Base-by-base conservation (phyloP, 2,888 invertebrate species). In the Pollenia labialis region DNA sequence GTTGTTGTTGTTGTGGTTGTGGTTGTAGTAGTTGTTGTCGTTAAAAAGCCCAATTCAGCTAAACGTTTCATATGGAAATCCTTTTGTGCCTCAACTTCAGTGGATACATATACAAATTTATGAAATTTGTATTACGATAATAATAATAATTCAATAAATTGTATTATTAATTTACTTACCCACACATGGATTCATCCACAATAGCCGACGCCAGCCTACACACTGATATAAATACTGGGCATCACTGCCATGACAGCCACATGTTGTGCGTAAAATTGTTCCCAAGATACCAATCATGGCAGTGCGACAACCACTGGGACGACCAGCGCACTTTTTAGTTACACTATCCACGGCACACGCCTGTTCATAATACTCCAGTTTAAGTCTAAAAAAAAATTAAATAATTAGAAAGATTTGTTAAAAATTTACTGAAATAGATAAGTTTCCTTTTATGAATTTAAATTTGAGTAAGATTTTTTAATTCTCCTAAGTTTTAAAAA, bases 181-280 rank as follows among this genome's bases (percentile, higher is more conserved):
- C 90, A 98, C 98, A 93, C 98, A 98, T 75, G 98, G 97, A 93
- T 98, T 98, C 85, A 98, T 96, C 98, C 98, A 98, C 54, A 98
- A 94, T 56, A 98, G 95, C 84, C 98, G 93, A 91, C 98, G 97
- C 98, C 98, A 98, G 75, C 97, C 98, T 0, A 98, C 95, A 90
- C 98, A 98, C 91, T 97, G 97, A 92, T 97, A 97, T 50, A 97
- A 94, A 92, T 97, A 97, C 54, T 96, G 96, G 91, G 96, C 95
- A 94, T 98, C 97, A 2, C 97, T 96, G 50, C 97, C 97, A 88
- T 97, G 96, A 92, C 98, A 98, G 60, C 97, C 97, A 92, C 98
- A 98, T 77, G 97, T 97, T 54, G 97, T 97, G 88, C 98, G 95
- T 71, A 98, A 94, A 92, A 97, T 96, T n/a, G 98, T 98, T 42